A percentile compares a stretch with the other conserved stretches of the same genome.
Evolutionary conservation across 2,113 vertebrate species (phyloP).

Genomic region (Procapra przewalskii): DNA sequence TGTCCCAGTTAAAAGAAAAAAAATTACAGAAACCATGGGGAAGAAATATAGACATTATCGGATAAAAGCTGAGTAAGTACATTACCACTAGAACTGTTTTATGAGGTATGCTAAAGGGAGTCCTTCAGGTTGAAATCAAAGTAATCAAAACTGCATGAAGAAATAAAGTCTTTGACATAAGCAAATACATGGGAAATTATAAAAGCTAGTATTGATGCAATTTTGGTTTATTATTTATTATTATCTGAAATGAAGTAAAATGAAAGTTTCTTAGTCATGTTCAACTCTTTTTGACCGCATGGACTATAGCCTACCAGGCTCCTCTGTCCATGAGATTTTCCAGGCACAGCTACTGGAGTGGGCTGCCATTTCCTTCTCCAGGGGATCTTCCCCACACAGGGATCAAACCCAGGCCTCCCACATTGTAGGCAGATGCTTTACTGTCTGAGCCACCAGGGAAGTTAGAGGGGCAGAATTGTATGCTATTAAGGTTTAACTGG

Average conservation of each 20-base stretch:
- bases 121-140: neutral
- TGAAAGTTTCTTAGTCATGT: neutral
- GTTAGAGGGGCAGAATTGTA: neutral
- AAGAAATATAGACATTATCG: neutral
- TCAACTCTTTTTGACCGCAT: neutral
- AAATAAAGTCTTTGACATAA: neutral
- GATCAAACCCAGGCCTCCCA: too few relatives aligned
- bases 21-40: neutral
- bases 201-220: neutral
- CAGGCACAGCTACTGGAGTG: too few relatives aligned
- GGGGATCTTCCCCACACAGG: too few relatives aligned
- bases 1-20: neutral
- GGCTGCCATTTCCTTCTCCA: too few relatives aligned
- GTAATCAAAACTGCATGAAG: neutral
- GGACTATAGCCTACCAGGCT: too few relatives aligned
- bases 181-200: neutral
- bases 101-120: neutral
- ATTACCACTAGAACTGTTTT: neutral
- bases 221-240: neutral
- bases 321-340: too few relatives aligned
- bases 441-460: too few relatives aligned
- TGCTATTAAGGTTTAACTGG: neutral
- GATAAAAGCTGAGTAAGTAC: neutral
- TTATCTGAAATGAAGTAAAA: neutral
- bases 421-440: too few relatives aligned